These are phyloP conservation scores for Heteromyza rotundicornis DNA, from an alignment of 2,888 invertebrate species.

Conservation along the genomic window DNA sequence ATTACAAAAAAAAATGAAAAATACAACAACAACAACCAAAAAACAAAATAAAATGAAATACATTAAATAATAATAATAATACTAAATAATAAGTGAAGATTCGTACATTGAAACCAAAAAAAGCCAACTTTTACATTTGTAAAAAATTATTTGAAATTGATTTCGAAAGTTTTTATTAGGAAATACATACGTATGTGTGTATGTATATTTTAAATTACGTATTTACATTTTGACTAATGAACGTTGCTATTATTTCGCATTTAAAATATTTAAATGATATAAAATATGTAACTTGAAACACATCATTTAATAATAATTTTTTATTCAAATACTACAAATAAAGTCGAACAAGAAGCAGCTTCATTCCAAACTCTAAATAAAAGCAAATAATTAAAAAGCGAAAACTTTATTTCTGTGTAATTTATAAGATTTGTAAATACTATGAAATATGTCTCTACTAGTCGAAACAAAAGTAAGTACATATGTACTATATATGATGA, in stretches of 20 bases:
- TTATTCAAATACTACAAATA: neutral
- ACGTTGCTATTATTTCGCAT: neutral
- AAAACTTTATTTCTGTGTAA: slow-evolving; percentile 6
- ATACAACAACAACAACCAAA: neutral
- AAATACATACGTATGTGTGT: too few species aligned
- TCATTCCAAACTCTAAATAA: slow-evolving; percentile 12
- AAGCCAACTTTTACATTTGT: slow-evolving; percentile 21
- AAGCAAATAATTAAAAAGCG: neutral
- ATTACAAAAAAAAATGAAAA: slow-evolving; percentile 23
- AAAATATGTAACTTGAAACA: neutral
- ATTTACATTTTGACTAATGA: neutral
- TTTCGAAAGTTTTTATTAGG: neutral
- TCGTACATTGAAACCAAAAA: too few species aligned
- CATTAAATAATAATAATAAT: neutral
- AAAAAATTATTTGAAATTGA: neutral
- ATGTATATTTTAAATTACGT: too few species aligned
- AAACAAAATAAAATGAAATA: neutral
- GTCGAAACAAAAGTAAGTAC: slow-evolving; percentile 14
- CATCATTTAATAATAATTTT: neutral
- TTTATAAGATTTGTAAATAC: slow-evolving; percentile 8
- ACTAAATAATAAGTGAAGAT: too few species aligned
- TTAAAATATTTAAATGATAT: neutral
- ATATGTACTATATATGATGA: slow-evolving; percentile 25
- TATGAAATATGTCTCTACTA: neutral
- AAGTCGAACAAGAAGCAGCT: slow-evolving; percentile 5